Evolutionary conservation across 2,113 vertebrate species (phyloP).

Genomic region (Eptesicus fuscus): DNA sequence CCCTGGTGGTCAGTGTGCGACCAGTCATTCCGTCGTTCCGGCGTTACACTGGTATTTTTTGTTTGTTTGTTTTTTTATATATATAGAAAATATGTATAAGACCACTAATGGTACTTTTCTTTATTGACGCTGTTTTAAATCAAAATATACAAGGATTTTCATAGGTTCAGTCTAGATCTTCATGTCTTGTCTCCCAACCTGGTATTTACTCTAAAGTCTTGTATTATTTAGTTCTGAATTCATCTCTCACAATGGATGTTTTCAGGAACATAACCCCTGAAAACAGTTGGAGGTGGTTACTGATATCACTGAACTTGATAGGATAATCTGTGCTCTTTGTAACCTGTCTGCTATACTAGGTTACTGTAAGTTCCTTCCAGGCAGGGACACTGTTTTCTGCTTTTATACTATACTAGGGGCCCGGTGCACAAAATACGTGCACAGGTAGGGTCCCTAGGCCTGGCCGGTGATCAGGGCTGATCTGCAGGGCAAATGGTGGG

Average conservation of each 20-base stretch:
- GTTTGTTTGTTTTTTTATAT: too few species aligned
- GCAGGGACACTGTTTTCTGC: not conserved
- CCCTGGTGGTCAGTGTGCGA: too few species aligned
- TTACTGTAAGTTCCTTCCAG: not conserved
- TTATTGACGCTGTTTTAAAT: not conserved
- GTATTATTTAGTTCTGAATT: not conserved
- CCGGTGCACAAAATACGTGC: too few species aligned
- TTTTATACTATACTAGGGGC: not conserved
- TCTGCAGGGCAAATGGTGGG: too few species aligned
- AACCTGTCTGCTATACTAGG: not conserved
- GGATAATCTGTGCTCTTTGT: not conserved
- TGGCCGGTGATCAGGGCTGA: too few species aligned
- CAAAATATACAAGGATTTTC: not conserved
- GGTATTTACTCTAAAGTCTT: not conserved
- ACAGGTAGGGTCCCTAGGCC: too few species aligned
- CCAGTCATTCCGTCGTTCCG: too few species aligned
- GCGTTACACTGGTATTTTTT: too few species aligned
- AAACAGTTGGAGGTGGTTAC: not conserved
- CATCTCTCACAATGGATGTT: not conserved
- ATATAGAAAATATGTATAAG: too few species aligned
- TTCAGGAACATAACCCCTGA: not conserved
- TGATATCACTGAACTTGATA: not conserved
- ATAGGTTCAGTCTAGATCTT: not conserved
- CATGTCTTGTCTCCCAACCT: not conserved
- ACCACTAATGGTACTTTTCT: fast-evolving